Evolutionary conservation across 92 coral and sea anemone genomes (phyloP).

Genomic region (Chrysogorgia sp.): DNA sequence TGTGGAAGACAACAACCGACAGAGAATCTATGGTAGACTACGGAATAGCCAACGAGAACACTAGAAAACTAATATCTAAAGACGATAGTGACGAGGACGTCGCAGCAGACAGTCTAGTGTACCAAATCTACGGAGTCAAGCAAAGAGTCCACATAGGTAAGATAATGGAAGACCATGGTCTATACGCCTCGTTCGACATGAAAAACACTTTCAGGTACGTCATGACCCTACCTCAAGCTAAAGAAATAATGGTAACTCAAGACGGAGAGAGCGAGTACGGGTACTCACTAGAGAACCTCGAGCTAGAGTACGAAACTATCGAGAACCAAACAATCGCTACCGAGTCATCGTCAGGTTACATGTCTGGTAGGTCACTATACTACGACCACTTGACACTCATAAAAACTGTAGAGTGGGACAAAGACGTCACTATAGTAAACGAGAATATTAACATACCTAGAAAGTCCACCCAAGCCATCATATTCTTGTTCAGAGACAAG

Average conservation of each 20-base stretch:
- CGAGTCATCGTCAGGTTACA: not conserved
- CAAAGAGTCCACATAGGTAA: not conserved
- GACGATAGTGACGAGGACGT: not conserved
- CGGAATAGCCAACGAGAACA: conserved; percentile 6
- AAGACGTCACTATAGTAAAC: conserved; percentile 7
- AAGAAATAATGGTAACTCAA: conserved; percentile 12
- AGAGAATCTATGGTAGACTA: not conserved
- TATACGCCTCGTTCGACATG: conserved; percentile 9
- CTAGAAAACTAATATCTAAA: not conserved
- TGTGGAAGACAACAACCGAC: conserved; percentile 9
- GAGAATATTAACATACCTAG: conserved; percentile 31
- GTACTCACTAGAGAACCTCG: conserved; percentile 1
- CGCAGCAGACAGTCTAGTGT: not conserved
- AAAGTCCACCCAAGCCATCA: conserved; percentile 28
- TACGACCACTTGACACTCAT: conserved; percentile 21
- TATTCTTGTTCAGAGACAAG: conserved; percentile 17
- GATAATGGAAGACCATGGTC: conserved; percentile 4
- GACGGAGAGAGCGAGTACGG: not conserved
- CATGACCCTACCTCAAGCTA: not conserved
- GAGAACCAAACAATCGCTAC: conserved; percentile 5
- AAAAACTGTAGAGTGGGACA: conserved; percentile 8
- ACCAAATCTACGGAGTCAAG: not conserved
- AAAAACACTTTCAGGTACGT: conserved; percentile 9
- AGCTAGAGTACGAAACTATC: conserved; percentile 34
- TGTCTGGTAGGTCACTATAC: not conserved